Base-by-base conservation (phyloP, 2,797 vertebrate genomes). In the Glossophaga mutica region DNA sequence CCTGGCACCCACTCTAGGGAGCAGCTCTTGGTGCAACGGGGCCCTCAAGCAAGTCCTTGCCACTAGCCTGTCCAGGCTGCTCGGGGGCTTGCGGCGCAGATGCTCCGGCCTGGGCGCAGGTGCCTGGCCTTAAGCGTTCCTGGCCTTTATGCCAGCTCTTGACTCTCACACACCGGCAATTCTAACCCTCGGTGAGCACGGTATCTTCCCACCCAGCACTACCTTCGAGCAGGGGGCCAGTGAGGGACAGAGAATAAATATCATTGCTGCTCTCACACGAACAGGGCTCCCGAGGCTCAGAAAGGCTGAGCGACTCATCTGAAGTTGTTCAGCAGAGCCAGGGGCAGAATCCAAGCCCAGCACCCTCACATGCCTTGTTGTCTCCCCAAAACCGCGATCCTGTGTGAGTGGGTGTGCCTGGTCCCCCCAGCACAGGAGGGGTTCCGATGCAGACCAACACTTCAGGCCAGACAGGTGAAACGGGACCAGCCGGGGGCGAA, bases 371-470 rank as follows among this genome's bases (percentile, higher is more conserved):
- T 0, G 79, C 52, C 44, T 84, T 46, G 4, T 4, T 10, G n/a
- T 84, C 44, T 57, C 52, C 67, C 46, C 70, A 18, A 57, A 39
- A 76, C 26, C 52, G 39, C 39, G 24, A 39, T 3, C 39, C 42
- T 1, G 5, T 19, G 73, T 22, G 42, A 83, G 57, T 9, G 67
- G 85, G 62, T 71, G 19, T 37, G 37, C 77, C 48, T 16, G 74
- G 39, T 50, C 50, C 48, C 37, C 74, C n/a, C 0, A 3, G 46
- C 73, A n/a, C 48, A 81, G 29, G 42, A 37, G 7, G 82, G 19
- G 8, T 1, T 10, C 82, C 0, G 0, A 26, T 3, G 4, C 18
- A 29, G 50, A 76, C 57, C 16, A 9, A 19, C 50, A 15, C 9
- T 15, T 50, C 68, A 57, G 70, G 67, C 42, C 46, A 46, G 76